Percentiles rank a stretch among this genome's conserved stretches.
Conservation (phyloP, 2,888 invertebrate genomes). For the Euphydryas editha region DNA sequence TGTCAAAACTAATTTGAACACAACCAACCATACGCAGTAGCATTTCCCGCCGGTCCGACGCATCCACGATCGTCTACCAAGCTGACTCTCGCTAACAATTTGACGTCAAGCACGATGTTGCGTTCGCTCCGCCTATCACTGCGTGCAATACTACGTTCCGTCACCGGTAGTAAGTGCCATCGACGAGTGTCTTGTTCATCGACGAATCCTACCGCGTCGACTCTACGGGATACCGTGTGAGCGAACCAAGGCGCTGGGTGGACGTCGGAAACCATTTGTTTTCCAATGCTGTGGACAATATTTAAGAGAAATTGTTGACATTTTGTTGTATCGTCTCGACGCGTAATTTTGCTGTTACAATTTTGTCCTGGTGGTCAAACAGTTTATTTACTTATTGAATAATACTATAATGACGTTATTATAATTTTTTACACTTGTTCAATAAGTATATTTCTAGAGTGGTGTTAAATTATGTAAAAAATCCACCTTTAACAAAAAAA, state of each 20-base stretch:
- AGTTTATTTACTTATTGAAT: too few relatives aligned
- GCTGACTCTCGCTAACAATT: slow-evolving; percentile 65
- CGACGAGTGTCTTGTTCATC: slow-evolving; percentile 53
- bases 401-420: too few relatives aligned
- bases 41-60: slow-evolving; percentile 67
- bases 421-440: too few relatives aligned
- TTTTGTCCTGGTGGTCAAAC: too few relatives aligned
- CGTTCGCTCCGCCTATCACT: slow-evolving; percentile 41
- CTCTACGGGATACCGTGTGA: slow-evolving; percentile 55
- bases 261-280: slow-evolving; percentile 71
- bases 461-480: too few relatives aligned
- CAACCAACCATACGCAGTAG: slow-evolving; percentile 68
- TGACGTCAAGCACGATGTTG: slow-evolving; percentile 56
- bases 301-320: neutral
- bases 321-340: neutral
- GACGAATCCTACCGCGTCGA: slow-evolving; percentile 58
- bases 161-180: slow-evolving; percentile 60
- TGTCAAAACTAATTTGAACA: neutral
- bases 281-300: slow-evolving; percentile 61
- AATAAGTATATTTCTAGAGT: too few relatives aligned
- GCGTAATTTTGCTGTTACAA: neutral
- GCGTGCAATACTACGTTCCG: slow-evolving; percentile 49
- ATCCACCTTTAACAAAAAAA: too few relatives aligned
- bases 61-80: slow-evolving; percentile 70
- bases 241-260: slow-evolving; percentile 71